Evolutionary conservation across 2,113 vertebrate species (phyloP).

Genomic region (Caranx melampygus): DNA sequence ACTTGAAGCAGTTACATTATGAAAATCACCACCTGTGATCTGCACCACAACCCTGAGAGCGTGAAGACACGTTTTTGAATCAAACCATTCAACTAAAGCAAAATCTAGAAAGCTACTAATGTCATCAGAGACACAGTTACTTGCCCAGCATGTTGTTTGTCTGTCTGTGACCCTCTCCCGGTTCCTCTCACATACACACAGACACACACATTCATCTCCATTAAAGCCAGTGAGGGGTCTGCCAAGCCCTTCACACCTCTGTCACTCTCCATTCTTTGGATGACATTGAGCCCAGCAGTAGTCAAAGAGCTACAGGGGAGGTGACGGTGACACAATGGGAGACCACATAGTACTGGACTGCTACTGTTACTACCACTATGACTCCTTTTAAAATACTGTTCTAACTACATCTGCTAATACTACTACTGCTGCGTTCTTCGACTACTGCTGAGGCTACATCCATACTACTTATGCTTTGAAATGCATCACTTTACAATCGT

Average conservation of each 20-base stretch:
- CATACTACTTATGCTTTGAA: too few species aligned
- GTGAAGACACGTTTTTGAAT: background rate
- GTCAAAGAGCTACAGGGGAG: constrained; percentile 59
- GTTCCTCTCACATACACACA: constrained; percentile 32
- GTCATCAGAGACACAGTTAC: constrained; percentile 1
- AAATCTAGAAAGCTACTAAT: constrained; percentile 10
- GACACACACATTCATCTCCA: constrained; percentile 56
- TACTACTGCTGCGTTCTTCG: background rate
- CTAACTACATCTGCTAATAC: background rate
- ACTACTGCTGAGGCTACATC: too few species aligned
- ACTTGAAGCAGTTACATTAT: background rate
- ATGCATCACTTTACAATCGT: too few species aligned
- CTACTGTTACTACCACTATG: background rate
- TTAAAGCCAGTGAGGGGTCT: constrained; percentile 53
- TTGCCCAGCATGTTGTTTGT: constrained; percentile 33
- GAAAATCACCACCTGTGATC: background rate
- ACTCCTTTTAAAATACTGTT: background rate
- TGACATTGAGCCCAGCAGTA: constrained; percentile 75
- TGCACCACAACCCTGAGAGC: background rate
- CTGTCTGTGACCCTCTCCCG: constrained; percentile 42
- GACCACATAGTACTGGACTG: constrained; percentile 8
- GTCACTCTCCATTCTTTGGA: constrained; percentile 60
- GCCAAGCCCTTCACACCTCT: constrained; percentile 61
- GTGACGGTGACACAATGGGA: constrained; percentile 33
- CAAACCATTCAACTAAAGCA: background rate